These are phyloP conservation scores for Phenacoccus solenopsis DNA, from an alignment of 1,140 invertebrate species.

Conservation along the genomic window DNA sequence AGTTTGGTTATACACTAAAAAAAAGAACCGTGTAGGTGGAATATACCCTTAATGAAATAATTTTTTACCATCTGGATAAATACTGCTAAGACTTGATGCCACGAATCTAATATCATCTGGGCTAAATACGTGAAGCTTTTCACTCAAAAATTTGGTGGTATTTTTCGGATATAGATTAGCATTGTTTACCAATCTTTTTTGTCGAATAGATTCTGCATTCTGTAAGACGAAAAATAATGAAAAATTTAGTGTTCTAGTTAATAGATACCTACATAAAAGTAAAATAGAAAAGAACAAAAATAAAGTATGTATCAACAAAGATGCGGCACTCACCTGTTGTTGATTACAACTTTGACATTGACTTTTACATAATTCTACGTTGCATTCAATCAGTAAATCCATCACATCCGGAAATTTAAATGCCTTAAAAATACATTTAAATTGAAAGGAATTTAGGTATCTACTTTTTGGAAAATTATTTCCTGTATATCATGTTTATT, in stretches of 20 bases:
- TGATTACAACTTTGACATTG: conserved; percentile 52
- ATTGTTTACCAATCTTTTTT: background rate
- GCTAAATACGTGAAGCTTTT: background rate
- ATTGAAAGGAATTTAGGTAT: background rate
- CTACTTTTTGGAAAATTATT: background rate
- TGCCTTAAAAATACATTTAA: conserved; percentile 36
- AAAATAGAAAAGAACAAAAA: background rate
- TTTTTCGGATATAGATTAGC: background rate
- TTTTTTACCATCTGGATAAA: background rate
- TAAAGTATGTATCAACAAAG: background rate
- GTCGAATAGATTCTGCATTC: background rate
- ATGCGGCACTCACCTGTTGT: conserved; percentile 11
- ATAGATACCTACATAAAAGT: background rate
- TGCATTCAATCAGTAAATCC: conserved; percentile 72
- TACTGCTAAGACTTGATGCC: background rate
- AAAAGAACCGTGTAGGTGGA: too few species aligned
- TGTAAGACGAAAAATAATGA: background rate
- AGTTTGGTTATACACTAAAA: too few species aligned
- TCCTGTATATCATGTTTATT: conserved; percentile 19
- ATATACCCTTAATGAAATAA: too few species aligned
- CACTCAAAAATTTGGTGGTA: background rate
- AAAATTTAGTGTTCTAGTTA: background rate
- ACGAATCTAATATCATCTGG: background rate
- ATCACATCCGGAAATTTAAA: conserved; percentile 82
- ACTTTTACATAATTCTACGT: conserved; percentile 69